These are phyloP conservation scores for Aphyosemion australe DNA, from an alignment of 2,113 vertebrate genomes.

Conservation along the genomic window DNA sequence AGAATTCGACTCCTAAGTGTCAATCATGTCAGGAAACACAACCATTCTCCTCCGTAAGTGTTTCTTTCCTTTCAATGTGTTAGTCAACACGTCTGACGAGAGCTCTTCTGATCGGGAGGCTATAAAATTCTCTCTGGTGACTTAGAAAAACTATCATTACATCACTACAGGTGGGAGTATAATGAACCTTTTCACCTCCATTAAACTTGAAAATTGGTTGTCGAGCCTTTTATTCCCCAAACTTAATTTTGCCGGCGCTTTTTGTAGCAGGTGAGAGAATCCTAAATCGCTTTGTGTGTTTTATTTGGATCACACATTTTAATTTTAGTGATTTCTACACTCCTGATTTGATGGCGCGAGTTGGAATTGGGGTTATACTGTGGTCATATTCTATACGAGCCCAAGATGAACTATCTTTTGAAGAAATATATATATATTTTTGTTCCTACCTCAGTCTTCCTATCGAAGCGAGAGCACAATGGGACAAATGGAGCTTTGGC, in stretches of 20 bases:
- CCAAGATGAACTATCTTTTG: slow-evolving; percentile 58
- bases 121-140: slow-evolving; percentile 33
- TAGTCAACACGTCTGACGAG: slow-evolving; percentile 42
- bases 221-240: slow-evolving; percentile 54
- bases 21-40: slow-evolving; percentile 19
- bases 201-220: slow-evolving; percentile 68
- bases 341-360: slow-evolving; percentile 49
- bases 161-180: slow-evolving; percentile 50
- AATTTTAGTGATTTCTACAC: slow-evolving; percentile 57
- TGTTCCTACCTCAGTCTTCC: slow-evolving; percentile 41
- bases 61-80: background rate
- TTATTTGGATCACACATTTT: slow-evolving; percentile 55
- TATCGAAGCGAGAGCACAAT: slow-evolving; percentile 45
- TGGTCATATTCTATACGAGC: slow-evolving; percentile 62
- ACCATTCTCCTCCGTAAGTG: slow-evolving; percentile 1
- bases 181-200: slow-evolving; percentile 67
- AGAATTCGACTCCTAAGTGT: background rate
- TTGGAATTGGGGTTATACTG: slow-evolving; percentile 62
- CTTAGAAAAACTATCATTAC: slow-evolving; percentile 42
- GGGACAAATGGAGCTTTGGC: slow-evolving; percentile 63
- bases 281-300: slow-evolving; percentile 36
- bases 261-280: slow-evolving; percentile 47
- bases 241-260: slow-evolving; percentile 53
- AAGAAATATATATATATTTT: slow-evolving; percentile 37
- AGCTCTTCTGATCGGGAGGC: slow-evolving; percentile 17